Conservation (phyloP, 2,113 vertebrate species). For the Garra rufa region DNA sequence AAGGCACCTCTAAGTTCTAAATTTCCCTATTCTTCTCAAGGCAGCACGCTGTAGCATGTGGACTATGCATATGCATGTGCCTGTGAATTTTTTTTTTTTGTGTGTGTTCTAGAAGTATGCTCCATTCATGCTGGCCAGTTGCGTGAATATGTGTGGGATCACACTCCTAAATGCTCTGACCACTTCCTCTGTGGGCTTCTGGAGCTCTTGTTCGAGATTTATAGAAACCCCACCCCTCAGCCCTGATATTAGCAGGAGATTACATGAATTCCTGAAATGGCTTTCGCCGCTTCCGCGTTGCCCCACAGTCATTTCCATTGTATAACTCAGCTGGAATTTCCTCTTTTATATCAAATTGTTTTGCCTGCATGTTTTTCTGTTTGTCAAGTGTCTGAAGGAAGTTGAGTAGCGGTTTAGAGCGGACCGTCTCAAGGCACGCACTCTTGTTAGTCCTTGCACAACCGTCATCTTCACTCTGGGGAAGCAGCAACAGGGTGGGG, state of each 20-base stretch:
- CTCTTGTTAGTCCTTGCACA: conserved; percentile 33
- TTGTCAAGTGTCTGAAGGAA: conserved; percentile 52
- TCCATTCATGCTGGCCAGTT: not conserved
- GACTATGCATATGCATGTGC: not conserved
- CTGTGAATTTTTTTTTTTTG: too few relatives aligned
- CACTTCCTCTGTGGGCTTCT: conserved; percentile 18
- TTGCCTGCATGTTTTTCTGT: conserved; percentile 57
- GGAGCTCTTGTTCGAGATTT: conserved; percentile 48
- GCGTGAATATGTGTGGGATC: conserved; percentile 4
- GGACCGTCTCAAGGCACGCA: conserved; percentile 40
- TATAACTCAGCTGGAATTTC: conserved; percentile 63
- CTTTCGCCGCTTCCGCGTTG: conserved; percentile 52
- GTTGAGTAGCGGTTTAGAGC: conserved; percentile 25
- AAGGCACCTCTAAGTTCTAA: not conserved
- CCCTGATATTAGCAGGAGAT: conserved; percentile 54
- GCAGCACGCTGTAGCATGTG: conserved; percentile 16
- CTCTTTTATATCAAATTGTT: conserved; percentile 60
- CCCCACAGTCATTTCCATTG: conserved; percentile 63
- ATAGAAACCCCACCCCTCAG: conserved; percentile 20
- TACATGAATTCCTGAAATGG: conserved; percentile 62
- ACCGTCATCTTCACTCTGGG: conserved; percentile 35
- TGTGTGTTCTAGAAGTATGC: not conserved
- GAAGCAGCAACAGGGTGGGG: conserved; percentile 14
- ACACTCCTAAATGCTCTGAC: not conserved
- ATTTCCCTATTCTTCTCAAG: not conserved